Evolutionary conservation across 2,888 invertebrate genomes (phyloP), one percentile per base, ranked within the genome.

Genomic region (Megamerina dolium): DNA sequence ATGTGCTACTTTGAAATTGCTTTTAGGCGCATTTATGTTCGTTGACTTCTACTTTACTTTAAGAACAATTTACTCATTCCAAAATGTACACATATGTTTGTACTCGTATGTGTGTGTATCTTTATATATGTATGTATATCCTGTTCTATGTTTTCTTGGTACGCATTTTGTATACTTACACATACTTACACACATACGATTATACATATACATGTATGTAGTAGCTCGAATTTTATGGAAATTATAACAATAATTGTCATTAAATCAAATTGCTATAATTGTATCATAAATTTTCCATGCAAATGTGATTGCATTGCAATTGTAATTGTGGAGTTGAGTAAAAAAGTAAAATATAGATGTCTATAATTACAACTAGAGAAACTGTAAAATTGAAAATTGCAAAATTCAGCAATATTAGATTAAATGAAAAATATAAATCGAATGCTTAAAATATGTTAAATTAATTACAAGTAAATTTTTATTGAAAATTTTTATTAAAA

Each of bases 211-310:
- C 20, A 20, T 32, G 29, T 37, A 40, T 38, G 30, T 33, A 34
- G 36, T 23, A 45, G 37, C 41, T 33, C 37, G 57, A 57, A 55
- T 61, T 46, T 58, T 58, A 61, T 58, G 56, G 57, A 58, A 61
- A 62, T 61, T 61, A 62, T 58, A 58, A 57, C 60, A 62, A 61
- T 61, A 61, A 62, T 61, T 62, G 63, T 61, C 58, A 57, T 61
- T 61, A 61, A 61, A 61, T 61, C 63, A 61, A 62, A 62, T 62
- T 54, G 53, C 53, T 52, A 57, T 61, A 60, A 61, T 60, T 60
- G 60, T 61, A 58, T 61, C 61, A 59, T 61, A 60, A 60, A 62
- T 60, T 60, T 58, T 53, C 55, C 34, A 60, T 58, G 59, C 55
- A 17, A 30, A 30, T 31, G 8, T 17, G n/a, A 17, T 26, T 23